These are phyloP conservation scores for Suricata suricatta DNA, from an alignment of 2,113 vertebrate species.

Conservation along the genomic window DNA sequence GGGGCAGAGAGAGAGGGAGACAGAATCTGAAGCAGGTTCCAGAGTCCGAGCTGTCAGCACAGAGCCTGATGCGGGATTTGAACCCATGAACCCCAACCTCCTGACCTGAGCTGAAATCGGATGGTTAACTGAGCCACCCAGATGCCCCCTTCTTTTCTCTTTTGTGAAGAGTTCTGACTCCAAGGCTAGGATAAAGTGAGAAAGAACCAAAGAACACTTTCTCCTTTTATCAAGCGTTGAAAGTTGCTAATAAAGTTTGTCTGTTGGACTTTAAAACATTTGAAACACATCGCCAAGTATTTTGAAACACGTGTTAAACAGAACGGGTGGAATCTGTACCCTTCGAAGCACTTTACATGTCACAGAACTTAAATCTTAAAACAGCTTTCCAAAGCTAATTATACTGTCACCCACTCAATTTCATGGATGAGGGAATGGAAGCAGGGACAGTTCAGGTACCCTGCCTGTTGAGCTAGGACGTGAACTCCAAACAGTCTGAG, in stretches of 20 bases:
- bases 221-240: background rate
- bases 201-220: background rate
- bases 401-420: background rate
- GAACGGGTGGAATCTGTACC: background rate
- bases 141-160: background rate
- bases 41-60: too few species aligned
- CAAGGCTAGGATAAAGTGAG: background rate
- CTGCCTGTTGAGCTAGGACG: background rate
- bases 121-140: too few species aligned
- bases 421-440: background rate
- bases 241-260: background rate
- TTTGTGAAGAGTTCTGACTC: background rate
- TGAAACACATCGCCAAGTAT: background rate
- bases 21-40: too few species aligned
- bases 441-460: background rate
- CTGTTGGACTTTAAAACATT: background rate
- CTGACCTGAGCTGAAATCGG: too few species aligned
- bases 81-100: too few species aligned
- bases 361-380: background rate
- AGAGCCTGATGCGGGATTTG: too few species aligned
- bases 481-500: background rate
- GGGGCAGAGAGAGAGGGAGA: too few species aligned
- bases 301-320: background rate
- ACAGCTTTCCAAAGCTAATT: background rate
- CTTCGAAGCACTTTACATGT: background rate